Evolutionary conservation across 2,113 vertebrate genomes (phyloP).

Genomic region (Halcyon senegalensis): DNA sequence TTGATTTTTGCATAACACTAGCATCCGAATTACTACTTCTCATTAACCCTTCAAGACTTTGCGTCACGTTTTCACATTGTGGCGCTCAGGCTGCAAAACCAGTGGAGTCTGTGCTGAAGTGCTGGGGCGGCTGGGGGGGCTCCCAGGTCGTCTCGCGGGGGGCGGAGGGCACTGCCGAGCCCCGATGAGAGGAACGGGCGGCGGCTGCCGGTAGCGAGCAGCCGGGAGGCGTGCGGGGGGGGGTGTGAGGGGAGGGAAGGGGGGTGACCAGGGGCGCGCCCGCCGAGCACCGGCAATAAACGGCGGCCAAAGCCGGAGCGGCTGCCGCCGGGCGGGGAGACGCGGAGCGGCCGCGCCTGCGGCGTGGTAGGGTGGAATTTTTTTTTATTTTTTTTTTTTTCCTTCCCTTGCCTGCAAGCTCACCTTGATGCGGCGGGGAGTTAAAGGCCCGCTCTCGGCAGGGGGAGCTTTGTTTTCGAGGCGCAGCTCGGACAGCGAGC

Average conservation of each 20-base stretch:
- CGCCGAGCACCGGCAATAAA: neutral
- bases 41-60: neutral
- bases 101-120: neutral
- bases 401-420: neutral
- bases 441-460: neutral
- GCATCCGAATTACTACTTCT: neutral
- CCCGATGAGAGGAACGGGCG: no score
- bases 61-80: neutral
- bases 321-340: neutral
- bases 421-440: constrained; percentile 14
- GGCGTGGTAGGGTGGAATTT: neutral
- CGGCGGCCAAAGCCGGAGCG: neutral
- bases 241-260: neutral
- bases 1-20: neutral
- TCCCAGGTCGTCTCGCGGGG: neutral
- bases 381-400: no score
- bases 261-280: neutral
- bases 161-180: neutral
- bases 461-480: constrained; percentile 5
- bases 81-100: neutral
- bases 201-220: neutral
- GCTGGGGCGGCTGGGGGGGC: no score
- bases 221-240: no score
- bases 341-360: neutral
- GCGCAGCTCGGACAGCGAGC: neutral